Evolutionary conservation across 2,888 invertebrate species (phyloP).

Genomic region (Leptinotarsa haldemani): DNA sequence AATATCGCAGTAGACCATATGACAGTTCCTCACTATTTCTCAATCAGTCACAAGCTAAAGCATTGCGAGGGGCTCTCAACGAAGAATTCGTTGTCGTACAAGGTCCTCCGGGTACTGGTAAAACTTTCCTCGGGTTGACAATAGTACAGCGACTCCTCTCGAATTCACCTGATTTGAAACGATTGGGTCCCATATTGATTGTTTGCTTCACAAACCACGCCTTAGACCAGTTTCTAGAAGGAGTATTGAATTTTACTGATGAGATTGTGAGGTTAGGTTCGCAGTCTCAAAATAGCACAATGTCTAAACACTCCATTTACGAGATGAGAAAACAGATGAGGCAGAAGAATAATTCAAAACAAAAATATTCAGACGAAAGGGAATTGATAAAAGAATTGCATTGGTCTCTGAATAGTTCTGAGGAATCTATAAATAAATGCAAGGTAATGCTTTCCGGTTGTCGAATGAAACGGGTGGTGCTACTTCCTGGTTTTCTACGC

Average conservation of each 20-base stretch:
- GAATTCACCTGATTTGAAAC: constrained; percentile 67
- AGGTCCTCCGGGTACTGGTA: constrained; percentile 91
- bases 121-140: constrained; percentile 83
- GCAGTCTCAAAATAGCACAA: background rate
- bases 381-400: background rate
- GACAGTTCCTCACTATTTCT: background rate
- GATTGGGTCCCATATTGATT: constrained; percentile 74
- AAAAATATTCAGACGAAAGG: no score
- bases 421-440: background rate
- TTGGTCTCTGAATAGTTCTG: background rate
- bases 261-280: background rate
- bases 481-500: background rate
- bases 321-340: background rate
- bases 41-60: constrained; percentile 71
- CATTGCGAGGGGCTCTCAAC: constrained; percentile 75
- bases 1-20: background rate
- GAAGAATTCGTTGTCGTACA: constrained; percentile 82
- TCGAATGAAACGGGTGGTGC: background rate
- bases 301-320: background rate
- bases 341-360: background rate
- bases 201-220: constrained; percentile 90
- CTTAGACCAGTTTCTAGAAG: constrained; percentile 85
- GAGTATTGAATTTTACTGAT: constrained; percentile 51
- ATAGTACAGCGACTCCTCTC: constrained; percentile 76
- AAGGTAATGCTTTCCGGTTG: background rate